Conservation (phyloP, 2,888 invertebrate genomes). For the Heliconius erato region DNA sequence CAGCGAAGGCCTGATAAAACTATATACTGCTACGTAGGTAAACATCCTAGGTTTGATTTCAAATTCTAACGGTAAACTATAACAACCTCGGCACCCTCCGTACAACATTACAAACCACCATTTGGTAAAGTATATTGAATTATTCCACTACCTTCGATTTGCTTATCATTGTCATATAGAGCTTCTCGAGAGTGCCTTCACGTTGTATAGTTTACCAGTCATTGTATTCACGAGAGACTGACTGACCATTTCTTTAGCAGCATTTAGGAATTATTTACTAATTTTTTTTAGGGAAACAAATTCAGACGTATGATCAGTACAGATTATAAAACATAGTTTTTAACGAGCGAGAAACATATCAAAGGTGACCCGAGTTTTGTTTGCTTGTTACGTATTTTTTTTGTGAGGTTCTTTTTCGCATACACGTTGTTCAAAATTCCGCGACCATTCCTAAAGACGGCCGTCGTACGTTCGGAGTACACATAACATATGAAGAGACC, state of each 20-base stretch:
- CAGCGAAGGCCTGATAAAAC: constrained; percentile 58
- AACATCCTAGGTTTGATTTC: constrained; percentile 73
- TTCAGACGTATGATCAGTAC: constrained; percentile 52
- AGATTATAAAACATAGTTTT: constrained; percentile 56
- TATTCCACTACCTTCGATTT: constrained; percentile 1
- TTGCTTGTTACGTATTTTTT: constrained; percentile 53
- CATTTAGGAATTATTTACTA: constrained; percentile 78
- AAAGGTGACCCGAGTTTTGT: constrained; percentile 67
- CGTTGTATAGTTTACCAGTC: constrained; percentile 55
- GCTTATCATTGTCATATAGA: constrained; percentile 20
- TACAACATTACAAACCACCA: constrained; percentile 8
- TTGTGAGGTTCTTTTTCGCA: constrained; percentile 82
- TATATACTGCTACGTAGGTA: constrained; percentile 64
- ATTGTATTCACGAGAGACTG: constrained; percentile 81
- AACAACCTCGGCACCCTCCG: constrained; percentile 50
- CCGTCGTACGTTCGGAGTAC: constrained; percentile 22
- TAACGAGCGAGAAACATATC: constrained; percentile 79
- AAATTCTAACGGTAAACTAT: constrained; percentile 56
- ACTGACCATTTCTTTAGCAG: constrained; percentile 81
- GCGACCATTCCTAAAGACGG: constrained; percentile 44
- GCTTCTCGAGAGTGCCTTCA: constrained; percentile 48
- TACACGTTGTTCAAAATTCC: constrained; percentile 82
- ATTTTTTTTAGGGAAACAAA: constrained; percentile 57
- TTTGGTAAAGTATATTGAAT: constrained; percentile 1
- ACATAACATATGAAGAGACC: constrained; percentile 36